Conservation (phyloP, 2,797 vertebrate genomes). For the Molossus alvarezi region DNA sequence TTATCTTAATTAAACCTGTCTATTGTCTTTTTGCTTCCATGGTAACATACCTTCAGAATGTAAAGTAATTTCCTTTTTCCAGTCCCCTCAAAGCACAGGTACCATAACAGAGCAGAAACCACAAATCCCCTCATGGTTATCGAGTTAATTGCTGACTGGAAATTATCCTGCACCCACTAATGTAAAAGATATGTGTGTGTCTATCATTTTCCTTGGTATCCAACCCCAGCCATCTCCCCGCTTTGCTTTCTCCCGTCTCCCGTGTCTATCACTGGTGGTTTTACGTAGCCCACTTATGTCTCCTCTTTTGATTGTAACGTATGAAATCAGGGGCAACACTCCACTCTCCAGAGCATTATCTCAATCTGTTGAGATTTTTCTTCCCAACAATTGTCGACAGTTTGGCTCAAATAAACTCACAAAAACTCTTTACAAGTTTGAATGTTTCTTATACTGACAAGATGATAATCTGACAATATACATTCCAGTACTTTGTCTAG, state of each 20-base stretch:
- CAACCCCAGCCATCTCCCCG: background rate
- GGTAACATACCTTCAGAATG: background rate
- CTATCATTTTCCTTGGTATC: background rate
- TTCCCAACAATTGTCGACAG: background rate
- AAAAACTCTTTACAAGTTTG: background rate
- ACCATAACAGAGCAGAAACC: background rate
- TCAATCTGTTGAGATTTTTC: background rate
- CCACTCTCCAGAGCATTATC: background rate
- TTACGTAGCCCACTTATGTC: background rate
- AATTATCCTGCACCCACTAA: background rate
- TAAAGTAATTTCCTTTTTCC: background rate
- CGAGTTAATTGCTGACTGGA: background rate
- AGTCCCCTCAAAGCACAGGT: background rate
- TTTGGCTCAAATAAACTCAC: background rate
- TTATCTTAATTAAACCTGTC: background rate
- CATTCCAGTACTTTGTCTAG: background rate
- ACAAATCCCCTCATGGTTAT: background rate
- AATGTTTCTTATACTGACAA: background rate
- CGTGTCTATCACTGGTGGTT: background rate
- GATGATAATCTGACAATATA: constrained; percentile 6
- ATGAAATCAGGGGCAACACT: background rate
- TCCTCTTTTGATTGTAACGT: background rate
- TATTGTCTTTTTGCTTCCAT: background rate
- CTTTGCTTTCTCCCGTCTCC: background rate
- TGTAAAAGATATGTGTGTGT: background rate